phyloP scores from a whole-genome alignment of 2,888 invertebrate species.

The Ptilodon capucinus region DNA sequence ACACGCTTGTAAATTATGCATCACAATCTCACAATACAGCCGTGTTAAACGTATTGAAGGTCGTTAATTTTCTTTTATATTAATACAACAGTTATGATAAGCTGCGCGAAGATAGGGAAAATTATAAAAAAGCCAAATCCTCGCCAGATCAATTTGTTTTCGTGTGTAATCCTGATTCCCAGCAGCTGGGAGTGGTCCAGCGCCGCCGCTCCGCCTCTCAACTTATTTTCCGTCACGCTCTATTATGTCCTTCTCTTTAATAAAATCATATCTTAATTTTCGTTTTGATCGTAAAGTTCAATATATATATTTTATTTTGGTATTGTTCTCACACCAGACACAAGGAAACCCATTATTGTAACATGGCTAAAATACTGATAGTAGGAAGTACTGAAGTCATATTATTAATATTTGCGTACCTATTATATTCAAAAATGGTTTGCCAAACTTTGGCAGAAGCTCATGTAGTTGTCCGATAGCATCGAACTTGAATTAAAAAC shows the following conservation, averaged over 20 bases:
- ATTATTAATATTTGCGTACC: too few relatives aligned
- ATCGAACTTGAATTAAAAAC: too few relatives aligned
- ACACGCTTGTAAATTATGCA: too few relatives aligned
- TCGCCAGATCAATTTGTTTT: slow-evolving; percentile 52
- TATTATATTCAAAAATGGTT: too few relatives aligned
- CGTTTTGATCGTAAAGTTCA: background rate
- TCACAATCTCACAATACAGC: too few relatives aligned
- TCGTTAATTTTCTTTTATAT: slow-evolving; percentile 11
- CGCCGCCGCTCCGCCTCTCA: slow-evolving; percentile 43
- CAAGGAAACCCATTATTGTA: too few relatives aligned
- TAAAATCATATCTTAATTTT: background rate
- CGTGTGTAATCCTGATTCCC: slow-evolving; percentile 39
- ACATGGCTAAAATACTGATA: too few relatives aligned
- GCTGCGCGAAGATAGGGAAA: slow-evolving; percentile 20
- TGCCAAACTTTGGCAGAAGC: too few relatives aligned
- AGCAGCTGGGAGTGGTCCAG: slow-evolving; percentile 51
- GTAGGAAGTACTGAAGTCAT: too few relatives aligned
- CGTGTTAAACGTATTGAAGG: background rate
- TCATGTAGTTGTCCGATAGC: too few relatives aligned
- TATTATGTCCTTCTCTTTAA: slow-evolving; percentile 9
- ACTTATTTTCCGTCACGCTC: slow-evolving; percentile 39
- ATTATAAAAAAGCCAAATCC: slow-evolving; percentile 46
- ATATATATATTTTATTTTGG: background rate
- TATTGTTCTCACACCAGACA: too few relatives aligned
- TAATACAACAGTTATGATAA: slow-evolving; percentile 15